Evolutionary conservation across 1,140 invertebrate genomes (phyloP), one percentile per base, ranked within the genome.

Genomic region (Atta cephalotes): DNA sequence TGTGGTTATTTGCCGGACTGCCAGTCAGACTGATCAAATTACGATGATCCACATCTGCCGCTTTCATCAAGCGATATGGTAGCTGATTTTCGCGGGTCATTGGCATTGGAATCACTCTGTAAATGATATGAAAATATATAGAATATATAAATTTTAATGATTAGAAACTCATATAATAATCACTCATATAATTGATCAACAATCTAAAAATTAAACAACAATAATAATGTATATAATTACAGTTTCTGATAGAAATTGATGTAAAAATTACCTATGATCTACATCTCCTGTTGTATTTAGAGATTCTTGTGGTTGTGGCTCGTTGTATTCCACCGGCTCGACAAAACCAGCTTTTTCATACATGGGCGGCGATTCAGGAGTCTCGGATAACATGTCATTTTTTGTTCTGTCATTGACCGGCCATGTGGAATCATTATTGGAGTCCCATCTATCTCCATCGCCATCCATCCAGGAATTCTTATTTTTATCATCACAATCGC

Each of bases 21-120:
- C 97, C 97, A 14, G 97, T 98, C 5, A 98, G 93, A 88, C 97
- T 97, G 90, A 98, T 98, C n/a, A 98, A 93, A 95, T 98, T 98
- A 87, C 97, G 96, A 92, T 98, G 97, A 94, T 98, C 97, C 25
- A 98, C 97, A 93, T 98, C 97, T 39, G 95, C 94, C 51, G 93
- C 95, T 86, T 95, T 95, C 65, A 95, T 93, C 25, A 95, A 86
- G 4, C 94, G 93, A 89, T 95, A 94, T 10, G 94, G 89, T 49
- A 95, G 82, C 79, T 93, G 93, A 70, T 90, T 94, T 6, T 95
- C 94, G 7, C 92, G 51, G 1, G 92, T 88, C 90, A 95, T 91
- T 53, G 95, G 94, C 31, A 95, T 90, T 68, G 94, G 92, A 76
- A 95, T 92, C 31, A 95, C 93, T 82, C 95, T 94, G 45, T 12